These are phyloP conservation scores for Umimayanthus chanpuru DNA, from an alignment of 92 coral and sea anemone genomes.

Conservation along the genomic window DNA sequence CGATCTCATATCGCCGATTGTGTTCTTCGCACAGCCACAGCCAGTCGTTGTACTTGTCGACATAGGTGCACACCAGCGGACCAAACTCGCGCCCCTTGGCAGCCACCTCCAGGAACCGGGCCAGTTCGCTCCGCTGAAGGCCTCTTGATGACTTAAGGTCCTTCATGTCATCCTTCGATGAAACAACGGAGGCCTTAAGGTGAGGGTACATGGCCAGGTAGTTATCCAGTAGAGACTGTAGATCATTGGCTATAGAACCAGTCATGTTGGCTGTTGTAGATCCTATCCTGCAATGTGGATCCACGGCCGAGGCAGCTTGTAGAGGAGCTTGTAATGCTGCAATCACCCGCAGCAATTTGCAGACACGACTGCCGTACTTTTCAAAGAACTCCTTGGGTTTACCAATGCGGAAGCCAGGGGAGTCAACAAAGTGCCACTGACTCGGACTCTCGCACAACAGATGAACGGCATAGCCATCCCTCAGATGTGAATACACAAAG, in stretches of 20 bases:
- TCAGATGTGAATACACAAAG: constrained; percentile 34
- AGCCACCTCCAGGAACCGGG: constrained; percentile 48
- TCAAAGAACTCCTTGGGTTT: constrained; percentile 54
- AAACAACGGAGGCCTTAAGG: constrained; percentile 15
- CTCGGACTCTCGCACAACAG: constrained; percentile 50
- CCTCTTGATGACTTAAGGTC: constrained; percentile 30
- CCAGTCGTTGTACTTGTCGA: constrained; percentile 42
- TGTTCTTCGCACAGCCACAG: constrained; percentile 12
- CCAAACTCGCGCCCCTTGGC: constrained; percentile 44
- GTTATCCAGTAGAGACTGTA: constrained; percentile 29
- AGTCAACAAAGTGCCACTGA: constrained; percentile 54
- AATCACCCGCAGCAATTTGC: constrained; percentile 34
- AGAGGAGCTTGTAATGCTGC: constrained; percentile 18
- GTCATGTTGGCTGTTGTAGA: constrained; percentile 14
- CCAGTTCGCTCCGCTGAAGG: constrained; percentile 46
- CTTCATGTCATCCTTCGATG: constrained; percentile 31
- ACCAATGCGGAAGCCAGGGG: constrained; percentile 55
- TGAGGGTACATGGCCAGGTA: constrained; percentile 40
- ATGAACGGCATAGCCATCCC: constrained; percentile 60
- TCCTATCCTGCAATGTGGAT: constrained; percentile 44
- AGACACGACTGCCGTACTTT: constrained; percentile 44
- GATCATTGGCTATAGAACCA: background rate
- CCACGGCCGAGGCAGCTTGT: constrained; percentile 21
- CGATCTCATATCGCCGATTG: constrained; percentile 12
- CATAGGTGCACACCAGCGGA: constrained; percentile 54